A percentile compares a stretch with the other conserved stretches of the same genome.
phyloP scores from a whole-genome alignment of 1,140 invertebrate genomes.

The Drosophila punjabiensis region DNA sequence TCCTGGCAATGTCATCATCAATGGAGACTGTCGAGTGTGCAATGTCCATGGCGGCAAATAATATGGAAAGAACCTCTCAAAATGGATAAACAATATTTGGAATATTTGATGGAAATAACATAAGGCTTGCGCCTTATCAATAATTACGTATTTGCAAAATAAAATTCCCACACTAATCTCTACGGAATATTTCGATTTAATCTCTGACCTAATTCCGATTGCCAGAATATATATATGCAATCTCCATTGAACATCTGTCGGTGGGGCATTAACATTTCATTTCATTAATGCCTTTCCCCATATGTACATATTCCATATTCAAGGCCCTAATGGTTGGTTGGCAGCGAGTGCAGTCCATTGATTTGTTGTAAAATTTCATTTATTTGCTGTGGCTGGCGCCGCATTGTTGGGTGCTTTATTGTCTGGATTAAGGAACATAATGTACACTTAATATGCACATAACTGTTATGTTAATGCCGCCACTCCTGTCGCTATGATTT shows the following conservation, averaged over 20 bases:
- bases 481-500: conserved; percentile 30
- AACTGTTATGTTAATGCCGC: conserved; percentile 58
- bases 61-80: neutral
- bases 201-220: conserved; percentile 42
- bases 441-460: conserved; percentile 65
- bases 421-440: conserved; percentile 72
- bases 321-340: conserved; percentile 13
- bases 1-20: conserved; percentile 71
- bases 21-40: conserved; percentile 63
- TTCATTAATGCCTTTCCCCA: conserved; percentile 23
- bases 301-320: conserved; percentile 12
- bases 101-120: conserved; percentile 18
- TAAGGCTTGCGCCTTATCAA: conserved; percentile 21
- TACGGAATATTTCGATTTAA: conserved; percentile 33
- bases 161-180: conserved; percentile 44
- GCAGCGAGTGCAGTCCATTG: conserved; percentile 46
- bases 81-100: neutral
- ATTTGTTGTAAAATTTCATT: conserved; percentile 57
- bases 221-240: no score
- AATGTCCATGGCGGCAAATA: conserved; percentile 67
- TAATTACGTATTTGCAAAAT: conserved; percentile 16
- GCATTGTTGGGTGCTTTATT: conserved; percentile 56
- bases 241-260: conserved; percentile 15
- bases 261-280: conserved; percentile 41
- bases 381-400: conserved; percentile 31